A percentile compares a stretch with the other conserved stretches of the same genome.
phyloP scores from a whole-genome alignment of 2,888 invertebrate species.

The Amiota minor region DNA sequence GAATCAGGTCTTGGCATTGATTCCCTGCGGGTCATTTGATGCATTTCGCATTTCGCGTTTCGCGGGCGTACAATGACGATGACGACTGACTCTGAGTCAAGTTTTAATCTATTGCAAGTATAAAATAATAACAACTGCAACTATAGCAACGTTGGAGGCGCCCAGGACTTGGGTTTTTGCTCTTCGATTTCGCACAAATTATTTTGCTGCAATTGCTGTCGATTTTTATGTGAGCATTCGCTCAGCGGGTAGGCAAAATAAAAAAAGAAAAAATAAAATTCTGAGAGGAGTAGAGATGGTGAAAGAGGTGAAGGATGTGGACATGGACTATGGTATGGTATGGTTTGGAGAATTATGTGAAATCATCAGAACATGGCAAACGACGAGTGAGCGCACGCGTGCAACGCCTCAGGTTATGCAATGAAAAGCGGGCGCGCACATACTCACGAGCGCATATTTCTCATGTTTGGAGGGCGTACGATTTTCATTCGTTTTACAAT shows the following conservation, averaged over 20 bases:
- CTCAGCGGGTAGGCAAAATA: constrained; percentile 32
- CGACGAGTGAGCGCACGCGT: constrained; percentile 25
- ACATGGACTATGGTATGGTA: background rate
- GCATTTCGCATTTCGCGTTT: background rate
- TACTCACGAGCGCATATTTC: background rate
- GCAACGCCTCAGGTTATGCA: constrained; percentile 66
- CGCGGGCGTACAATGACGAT: background rate
- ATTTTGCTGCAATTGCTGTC: constrained; percentile 59
- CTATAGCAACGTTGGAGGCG: too few relatives aligned
- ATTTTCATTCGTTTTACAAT: constrained; percentile 32
- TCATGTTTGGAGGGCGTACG: constrained; percentile 5
- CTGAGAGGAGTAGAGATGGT: background rate
- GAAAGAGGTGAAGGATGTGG: background rate
- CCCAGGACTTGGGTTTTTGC: background rate
- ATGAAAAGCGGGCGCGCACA: constrained; percentile 49
- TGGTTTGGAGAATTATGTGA: too few relatives aligned
- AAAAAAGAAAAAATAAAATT: background rate
- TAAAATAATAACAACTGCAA: too few relatives aligned
- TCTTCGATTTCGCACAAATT: constrained; percentile 20
- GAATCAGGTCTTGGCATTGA: constrained; percentile 1
- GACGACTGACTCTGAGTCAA: constrained; percentile 4
- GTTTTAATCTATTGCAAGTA: too few relatives aligned
- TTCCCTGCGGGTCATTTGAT: constrained; percentile 15
- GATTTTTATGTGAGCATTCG: constrained; percentile 69
- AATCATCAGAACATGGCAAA: background rate